These are phyloP conservation scores for Buathra laborator DNA, from an alignment of 2,888 invertebrate genomes.

Conservation along the genomic window DNA sequence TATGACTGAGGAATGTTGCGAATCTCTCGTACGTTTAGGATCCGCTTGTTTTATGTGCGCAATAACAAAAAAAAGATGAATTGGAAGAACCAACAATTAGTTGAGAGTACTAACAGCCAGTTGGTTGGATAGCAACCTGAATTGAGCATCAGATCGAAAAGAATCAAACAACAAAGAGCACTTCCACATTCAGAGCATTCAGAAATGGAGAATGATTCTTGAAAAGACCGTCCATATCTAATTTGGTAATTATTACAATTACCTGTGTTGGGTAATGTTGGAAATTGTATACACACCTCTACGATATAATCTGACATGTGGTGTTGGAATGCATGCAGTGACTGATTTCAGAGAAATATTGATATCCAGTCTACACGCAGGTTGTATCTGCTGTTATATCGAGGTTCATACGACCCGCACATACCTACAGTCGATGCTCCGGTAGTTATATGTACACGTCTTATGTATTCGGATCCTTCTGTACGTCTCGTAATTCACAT, in stretches of 20 bases:
- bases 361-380: background rate
- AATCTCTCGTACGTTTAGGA: too few species aligned
- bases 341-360: background rate
- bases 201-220: background rate
- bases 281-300: background rate
- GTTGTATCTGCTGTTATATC: constrained; percentile 3
- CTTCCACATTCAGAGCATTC: too few species aligned
- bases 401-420: background rate
- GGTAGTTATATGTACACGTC: background rate
- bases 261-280: background rate
- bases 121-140: too few species aligned
- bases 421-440: background rate
- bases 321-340: background rate
- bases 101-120: too few species aligned
- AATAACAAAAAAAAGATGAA: too few species aligned
- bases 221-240: background rate
- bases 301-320: background rate
- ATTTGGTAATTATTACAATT: background rate
- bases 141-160: too few species aligned
- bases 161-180: too few species aligned
- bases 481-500: constrained; percentile 18
- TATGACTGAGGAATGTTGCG: too few species aligned
- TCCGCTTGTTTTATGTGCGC: too few species aligned
- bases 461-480: constrained; percentile 24
- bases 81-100: too few species aligned